These are phyloP conservation scores for Caenorhabditis elegans DNA, from an alignment of 1,140 invertebrate genomes.

Conservation along the genomic window WBcel235 BX284604.4:13021501-13022000, in stretches of 20 bases:
- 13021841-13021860: constrained; percentile 7
- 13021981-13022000: neutral
- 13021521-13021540: constrained; percentile 8
- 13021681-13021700: constrained; percentile 10
- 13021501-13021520: neutral
- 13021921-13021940: neutral
- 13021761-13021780: no score
- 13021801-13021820: no score
- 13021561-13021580: neutral
- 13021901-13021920: no score
- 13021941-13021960: constrained; percentile 17
- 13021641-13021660: constrained; percentile 21
- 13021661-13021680: neutral
- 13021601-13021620: neutral
- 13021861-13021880: no score
- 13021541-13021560: neutral
- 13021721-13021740: neutral
- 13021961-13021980: neutral
- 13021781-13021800: neutral
- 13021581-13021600: neutral
- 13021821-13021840: constrained; percentile 6
- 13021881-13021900: no score
- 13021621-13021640: no score
- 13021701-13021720: constrained; percentile 28
- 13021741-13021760: no score